These are phyloP conservation scores for Brachynemurus nebulosus DNA, from an alignment of 2,888 invertebrate genomes.

Conservation along the genomic window DNA sequence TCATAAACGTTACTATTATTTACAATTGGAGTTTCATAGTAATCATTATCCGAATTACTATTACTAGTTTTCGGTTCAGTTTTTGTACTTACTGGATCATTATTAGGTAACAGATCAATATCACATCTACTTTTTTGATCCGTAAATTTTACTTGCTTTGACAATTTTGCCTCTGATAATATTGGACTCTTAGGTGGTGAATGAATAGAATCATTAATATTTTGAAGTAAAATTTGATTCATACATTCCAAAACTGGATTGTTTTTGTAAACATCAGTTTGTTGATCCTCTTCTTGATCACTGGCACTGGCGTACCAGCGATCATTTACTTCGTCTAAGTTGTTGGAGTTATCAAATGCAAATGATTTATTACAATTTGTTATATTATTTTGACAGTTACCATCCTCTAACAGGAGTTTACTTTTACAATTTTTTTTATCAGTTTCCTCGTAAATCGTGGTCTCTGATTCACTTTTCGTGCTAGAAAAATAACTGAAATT, in stretches of 20 bases:
- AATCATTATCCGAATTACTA: conserved; percentile 21
- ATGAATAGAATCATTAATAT: conserved; percentile 38
- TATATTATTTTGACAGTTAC: background rate
- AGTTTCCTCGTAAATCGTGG: conserved; percentile 2
- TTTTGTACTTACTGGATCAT: conserved; percentile 22
- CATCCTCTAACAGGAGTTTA: conserved; percentile 2
- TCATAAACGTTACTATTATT: conserved; percentile 41
- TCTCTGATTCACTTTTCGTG: conserved; percentile 8
- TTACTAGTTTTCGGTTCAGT: conserved; percentile 8
- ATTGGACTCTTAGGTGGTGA: conserved; percentile 31
- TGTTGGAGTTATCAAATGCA: conserved; percentile 27
- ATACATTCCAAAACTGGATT: conserved; percentile 78
- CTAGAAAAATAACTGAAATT: conserved; percentile 5
- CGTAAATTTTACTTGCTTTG: conserved; percentile 30
- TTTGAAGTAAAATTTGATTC: conserved; percentile 69
- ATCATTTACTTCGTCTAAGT: conserved; percentile 40
- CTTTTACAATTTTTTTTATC: background rate
- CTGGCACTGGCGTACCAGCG: conserved; percentile 73
- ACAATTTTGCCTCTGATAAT: conserved; percentile 3
- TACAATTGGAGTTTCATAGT: conserved; percentile 33
- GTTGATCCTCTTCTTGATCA: conserved; percentile 60
- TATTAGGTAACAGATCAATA: too few relatives aligned
- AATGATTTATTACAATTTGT: background rate
- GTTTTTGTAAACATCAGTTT: conserved; percentile 56
- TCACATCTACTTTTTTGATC: too few relatives aligned